phyloP scores from a whole-genome alignment of 2,797 vertebrate genomes.

The Phoebastria nigripes region DNA sequence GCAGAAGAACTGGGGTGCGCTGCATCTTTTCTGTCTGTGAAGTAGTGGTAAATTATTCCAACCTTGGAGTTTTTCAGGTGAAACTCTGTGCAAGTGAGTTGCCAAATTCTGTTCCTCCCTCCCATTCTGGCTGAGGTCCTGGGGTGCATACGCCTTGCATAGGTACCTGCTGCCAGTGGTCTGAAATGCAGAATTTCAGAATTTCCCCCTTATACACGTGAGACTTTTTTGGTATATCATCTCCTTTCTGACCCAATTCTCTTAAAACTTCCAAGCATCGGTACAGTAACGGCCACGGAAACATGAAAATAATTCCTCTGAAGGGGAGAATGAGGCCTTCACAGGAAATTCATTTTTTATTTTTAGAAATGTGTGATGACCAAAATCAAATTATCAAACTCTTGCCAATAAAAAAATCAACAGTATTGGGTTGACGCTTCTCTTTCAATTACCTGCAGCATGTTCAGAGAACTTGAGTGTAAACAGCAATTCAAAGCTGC shows the following conservation, averaged over 20 bases:
- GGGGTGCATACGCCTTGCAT: fast-evolving
- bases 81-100: not conserved
- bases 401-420: not conserved
- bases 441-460: conserved; percentile 25
- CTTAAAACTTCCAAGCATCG: not conserved
- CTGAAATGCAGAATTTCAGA: not conserved
- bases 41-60: not conserved
- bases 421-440: not conserved
- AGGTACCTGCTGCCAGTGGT: not conserved
- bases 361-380: not conserved
- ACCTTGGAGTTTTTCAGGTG: not conserved
- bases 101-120: not conserved
- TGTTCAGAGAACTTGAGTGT: not conserved
- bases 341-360: not conserved
- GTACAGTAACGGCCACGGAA: not conserved
- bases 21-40: not conserved
- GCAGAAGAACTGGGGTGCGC: not conserved
- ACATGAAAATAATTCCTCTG: not conserved
- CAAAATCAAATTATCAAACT: not conserved
- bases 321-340: not conserved
- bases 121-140: not conserved
- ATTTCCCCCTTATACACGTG: fast-evolving
- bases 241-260: not conserved
- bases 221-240: not conserved
- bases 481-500: conserved; percentile 49